These are phyloP conservation scores for Dromococcyx pavoninus DNA, from an alignment of 2,797 vertebrate species.

Conservation along the genomic window DNA sequence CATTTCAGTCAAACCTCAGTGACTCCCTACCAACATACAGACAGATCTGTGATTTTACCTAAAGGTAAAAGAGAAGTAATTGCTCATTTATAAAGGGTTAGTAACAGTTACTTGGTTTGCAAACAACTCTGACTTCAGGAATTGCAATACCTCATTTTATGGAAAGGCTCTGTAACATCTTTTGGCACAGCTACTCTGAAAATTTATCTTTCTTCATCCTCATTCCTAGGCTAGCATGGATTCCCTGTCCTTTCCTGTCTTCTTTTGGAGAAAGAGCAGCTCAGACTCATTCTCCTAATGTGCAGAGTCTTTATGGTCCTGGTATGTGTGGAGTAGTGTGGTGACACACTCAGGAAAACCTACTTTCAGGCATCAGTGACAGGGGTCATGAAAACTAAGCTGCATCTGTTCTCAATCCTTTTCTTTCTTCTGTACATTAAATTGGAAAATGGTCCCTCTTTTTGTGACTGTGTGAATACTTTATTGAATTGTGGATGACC, in stretches of 20 bases:
- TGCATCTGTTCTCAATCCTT: background rate
- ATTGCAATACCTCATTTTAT: background rate
- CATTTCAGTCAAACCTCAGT: background rate
- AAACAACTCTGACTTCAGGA: background rate
- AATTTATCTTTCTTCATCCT: background rate
- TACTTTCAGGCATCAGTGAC: background rate
- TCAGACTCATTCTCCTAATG: rapidly evolving
- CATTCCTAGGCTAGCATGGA: background rate
- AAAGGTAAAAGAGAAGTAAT: background rate
- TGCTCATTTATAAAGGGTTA: background rate
- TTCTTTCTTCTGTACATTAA: background rate
- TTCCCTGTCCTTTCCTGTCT: background rate
- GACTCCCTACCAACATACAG: background rate
- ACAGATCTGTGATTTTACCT: background rate
- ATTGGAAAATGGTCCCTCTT: background rate
- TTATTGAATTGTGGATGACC: background rate
- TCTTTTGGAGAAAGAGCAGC: background rate
- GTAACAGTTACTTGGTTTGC: background rate
- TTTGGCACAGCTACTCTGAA: background rate
- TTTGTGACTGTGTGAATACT: background rate
- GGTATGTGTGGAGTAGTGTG: background rate
- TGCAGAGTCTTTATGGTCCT: background rate
- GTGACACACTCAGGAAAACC: background rate
- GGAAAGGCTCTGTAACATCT: background rate
- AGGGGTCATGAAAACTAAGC: background rate